phyloP scores from a whole-genome alignment of 2,888 invertebrate species.

The Oxytorus armatus region DNA sequence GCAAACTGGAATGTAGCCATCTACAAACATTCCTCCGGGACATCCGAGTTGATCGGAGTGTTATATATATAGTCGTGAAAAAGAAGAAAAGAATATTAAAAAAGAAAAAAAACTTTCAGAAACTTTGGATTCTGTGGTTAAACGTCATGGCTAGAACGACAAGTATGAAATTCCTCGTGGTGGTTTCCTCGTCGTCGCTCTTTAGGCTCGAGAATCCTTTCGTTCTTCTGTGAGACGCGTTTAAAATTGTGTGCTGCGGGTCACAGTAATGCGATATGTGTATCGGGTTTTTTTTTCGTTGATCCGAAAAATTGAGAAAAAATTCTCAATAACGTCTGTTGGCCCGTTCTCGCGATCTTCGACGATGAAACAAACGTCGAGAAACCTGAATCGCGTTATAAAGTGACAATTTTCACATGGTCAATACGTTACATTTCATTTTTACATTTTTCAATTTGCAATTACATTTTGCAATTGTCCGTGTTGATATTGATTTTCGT shows the following conservation, averaged over 20 bases:
- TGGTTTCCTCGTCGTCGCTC: not conserved
- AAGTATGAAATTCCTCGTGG: not conserved
- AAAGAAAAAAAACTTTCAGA: not conserved
- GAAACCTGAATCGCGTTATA: constrained; percentile 22
- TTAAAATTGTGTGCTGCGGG: constrained; percentile 25
- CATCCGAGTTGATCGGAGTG: constrained; percentile 20
- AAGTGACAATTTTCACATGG: constrained; percentile 1
- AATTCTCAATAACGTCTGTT: not conserved
- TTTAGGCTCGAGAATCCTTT: constrained; percentile 15
- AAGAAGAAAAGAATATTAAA: not conserved
- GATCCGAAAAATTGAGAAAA: not conserved
- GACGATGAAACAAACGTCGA: not conserved
- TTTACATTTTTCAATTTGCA: too few species aligned
- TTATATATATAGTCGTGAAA: constrained; percentile 13
- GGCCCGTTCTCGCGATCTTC: not conserved
- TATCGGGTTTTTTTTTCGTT: too few species aligned
- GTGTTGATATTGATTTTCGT: too few species aligned
- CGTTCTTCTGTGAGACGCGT: constrained; percentile 29
- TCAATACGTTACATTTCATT: too few species aligned
- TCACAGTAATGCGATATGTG: too few species aligned
- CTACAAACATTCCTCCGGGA: constrained; percentile 39
- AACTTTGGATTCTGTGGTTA: not conserved
- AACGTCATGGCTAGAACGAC: not conserved
- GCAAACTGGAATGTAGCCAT: constrained; percentile 43
- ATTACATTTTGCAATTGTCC: too few species aligned